phyloP scores from a whole-genome alignment of 1,140 invertebrate species.

The Antheraea mylitta region DNA sequence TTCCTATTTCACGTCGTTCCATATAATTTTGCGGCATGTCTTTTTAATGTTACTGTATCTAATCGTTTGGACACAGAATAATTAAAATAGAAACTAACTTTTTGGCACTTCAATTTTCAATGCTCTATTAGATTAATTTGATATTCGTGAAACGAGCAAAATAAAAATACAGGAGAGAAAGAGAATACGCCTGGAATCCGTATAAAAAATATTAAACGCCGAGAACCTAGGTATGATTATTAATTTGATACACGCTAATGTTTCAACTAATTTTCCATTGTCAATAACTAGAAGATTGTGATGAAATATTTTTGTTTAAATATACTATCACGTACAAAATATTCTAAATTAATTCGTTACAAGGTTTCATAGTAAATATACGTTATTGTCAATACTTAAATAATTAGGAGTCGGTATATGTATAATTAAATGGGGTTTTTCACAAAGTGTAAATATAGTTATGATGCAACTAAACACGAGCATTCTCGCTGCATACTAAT shows the following conservation, averaged over 20 bases:
- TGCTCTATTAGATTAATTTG: slow-evolving; percentile 14
- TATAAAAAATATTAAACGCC: not conserved
- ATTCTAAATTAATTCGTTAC: not conserved
- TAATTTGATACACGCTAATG: not conserved
- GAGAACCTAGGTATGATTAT: not conserved
- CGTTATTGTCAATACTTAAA: too few species aligned
- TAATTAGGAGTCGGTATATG: too few species aligned
- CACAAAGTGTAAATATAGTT: too few species aligned
- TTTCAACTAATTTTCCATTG: not conserved
- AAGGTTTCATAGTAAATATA: too few species aligned
- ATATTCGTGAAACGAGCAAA: slow-evolving; percentile 14
- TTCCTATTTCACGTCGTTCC: not conserved
- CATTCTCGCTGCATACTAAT: too few species aligned
- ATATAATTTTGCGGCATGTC: slow-evolving; percentile 2
- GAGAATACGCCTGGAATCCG: not conserved
- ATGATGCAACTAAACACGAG: too few species aligned
- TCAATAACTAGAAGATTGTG: not conserved
- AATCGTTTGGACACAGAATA: slow-evolving; percentile 14
- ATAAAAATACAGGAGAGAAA: not conserved
- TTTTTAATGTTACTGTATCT: slow-evolving; percentile 9
- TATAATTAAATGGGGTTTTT: too few species aligned
- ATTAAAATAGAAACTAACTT: slow-evolving; percentile 18
- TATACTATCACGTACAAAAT: not conserved
- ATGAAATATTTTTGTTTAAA: not conserved
- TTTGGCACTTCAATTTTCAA: slow-evolving; percentile 17